phyloP scores from a whole-genome alignment of 2,797 vertebrate genomes.

The Fistularia commersonii region DNA sequence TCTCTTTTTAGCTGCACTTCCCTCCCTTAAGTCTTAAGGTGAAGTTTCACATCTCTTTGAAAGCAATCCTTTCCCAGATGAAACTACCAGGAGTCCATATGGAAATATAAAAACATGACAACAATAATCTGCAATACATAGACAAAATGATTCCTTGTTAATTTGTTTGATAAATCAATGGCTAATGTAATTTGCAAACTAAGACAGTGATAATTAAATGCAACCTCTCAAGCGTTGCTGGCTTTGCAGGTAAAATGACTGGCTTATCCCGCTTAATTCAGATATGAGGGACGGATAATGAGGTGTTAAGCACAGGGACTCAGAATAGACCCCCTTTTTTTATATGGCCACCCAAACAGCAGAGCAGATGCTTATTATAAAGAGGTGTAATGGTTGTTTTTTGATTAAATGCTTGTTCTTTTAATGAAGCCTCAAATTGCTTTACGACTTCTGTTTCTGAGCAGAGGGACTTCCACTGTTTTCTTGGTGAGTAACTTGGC shows the following conservation, averaged over 20 bases:
- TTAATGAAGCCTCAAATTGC: constrained; percentile 16
- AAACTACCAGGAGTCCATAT: constrained; percentile 34
- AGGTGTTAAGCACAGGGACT: constrained; percentile 7
- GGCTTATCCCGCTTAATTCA: constrained; percentile 39
- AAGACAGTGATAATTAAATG: constrained; percentile 35
- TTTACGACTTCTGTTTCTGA: constrained; percentile 17
- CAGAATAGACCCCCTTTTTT: constrained; percentile 12
- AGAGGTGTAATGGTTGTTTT: neutral
- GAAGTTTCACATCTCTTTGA: constrained; percentile 26
- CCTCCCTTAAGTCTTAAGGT: constrained; percentile 6
- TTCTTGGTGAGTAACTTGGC: constrained; percentile 52
- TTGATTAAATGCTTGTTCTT: constrained; percentile 8
- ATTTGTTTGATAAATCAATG: constrained; percentile 18
- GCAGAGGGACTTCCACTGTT: constrained; percentile 21
- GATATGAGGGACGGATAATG: constrained; percentile 23
- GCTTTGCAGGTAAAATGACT: constrained; percentile 29
- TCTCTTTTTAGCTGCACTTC: constrained; percentile 16
- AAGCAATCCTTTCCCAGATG: constrained; percentile 48
- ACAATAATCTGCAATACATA: constrained; percentile 21
- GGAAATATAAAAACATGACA: constrained; percentile 25
- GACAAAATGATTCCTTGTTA: neutral
- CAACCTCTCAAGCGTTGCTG: constrained; percentile 14
- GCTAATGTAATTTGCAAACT: constrained; percentile 45
- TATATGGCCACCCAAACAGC: constrained; percentile 13
- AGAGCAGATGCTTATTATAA: constrained; percentile 19